Base-by-base conservation (phyloP, 2,113 vertebrate species). In the Tympanuchus pallidicinctus region DNA sequence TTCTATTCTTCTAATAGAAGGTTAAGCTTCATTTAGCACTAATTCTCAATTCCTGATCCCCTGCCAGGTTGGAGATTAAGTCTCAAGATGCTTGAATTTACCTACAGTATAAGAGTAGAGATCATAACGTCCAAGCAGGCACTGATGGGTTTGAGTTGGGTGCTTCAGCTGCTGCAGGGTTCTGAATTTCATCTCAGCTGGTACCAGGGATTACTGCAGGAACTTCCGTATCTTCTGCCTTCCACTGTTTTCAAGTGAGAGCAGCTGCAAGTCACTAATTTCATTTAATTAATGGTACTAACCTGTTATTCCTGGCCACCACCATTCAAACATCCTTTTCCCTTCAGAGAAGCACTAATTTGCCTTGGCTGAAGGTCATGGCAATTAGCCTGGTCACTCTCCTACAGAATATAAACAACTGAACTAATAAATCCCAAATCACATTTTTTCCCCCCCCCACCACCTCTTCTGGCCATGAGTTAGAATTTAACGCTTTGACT, bases 111-210 rank as follows among this genome's bases (percentile, higher is more conserved):
- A 8, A 20, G 45, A 45, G 64, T 9, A 42, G 61, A 69, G 45
- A 61, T 82, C 28, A 16, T 52, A 19, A 1, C 17, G 3, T n/a
- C 50, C 21, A 4, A 18, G 2, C 0, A 3, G 10, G 25, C 24
- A 8, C 9, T 10, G 14, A 20, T 10, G 52, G 27, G 38, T 27
- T 52, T 22, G 48, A 50, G 22, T 50, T 50, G 11, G 48, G 48
- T 50, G 48, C 22, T 67, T 54, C 17, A 69, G n/a, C 34, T 40
- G 18, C 38, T 13, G 19, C 10, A 22, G 22, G 24, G 38, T 61
- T 73, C 50, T 38, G 45, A 47, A 25, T 67, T 61, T 36, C 42
- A 27, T 13, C 16, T n/a, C 20, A 5, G 8, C 14, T 3, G 43
- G 52, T 40, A 11, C 12, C 11, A 20, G 19, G 59, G 28, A 54